phyloP scores from a whole-genome alignment of 1,140 invertebrate species.

The Diuraphis noxia region DNA sequence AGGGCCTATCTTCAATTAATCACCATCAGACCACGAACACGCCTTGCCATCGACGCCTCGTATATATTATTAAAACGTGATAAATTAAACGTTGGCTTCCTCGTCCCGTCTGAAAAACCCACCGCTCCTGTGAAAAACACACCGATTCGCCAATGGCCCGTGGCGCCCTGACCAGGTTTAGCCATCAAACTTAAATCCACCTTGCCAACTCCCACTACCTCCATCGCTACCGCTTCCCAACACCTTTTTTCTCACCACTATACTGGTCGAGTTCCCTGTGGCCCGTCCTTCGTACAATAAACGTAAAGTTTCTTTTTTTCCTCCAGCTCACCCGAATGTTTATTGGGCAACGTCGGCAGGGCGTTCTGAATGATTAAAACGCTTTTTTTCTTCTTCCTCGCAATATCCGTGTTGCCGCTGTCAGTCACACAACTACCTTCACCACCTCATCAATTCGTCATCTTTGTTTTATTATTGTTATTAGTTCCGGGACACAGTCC shows the following conservation, averaged over 20 bases:
- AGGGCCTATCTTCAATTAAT: slow-evolving; percentile 40
- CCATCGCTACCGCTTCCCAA: neutral
- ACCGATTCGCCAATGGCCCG: neutral
- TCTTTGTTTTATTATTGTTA: neutral
- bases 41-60: slow-evolving; percentile 41
- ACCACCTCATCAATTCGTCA: neutral
- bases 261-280: neutral
- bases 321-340: neutral
- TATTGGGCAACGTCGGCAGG: neutral
- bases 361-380: neutral
- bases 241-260: neutral
- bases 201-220: too few species aligned
- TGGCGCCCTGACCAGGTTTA: neutral
- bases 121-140: neutral
- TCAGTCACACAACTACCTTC: neutral
- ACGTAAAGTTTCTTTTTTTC: neutral
- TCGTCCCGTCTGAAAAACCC: neutral
- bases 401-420: neutral
- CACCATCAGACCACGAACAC: slow-evolving; percentile 32
- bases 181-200: slow-evolving; percentile 8
- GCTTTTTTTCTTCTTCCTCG: neutral
- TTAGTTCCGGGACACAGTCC: neutral
- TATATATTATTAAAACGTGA: slow-evolving; percentile 52
- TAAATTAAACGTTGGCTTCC: slow-evolving; percentile 39
- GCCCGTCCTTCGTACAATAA: neutral